Percentiles rank a stretch among this genome's conserved stretches.
Conservation (phyloP, 2,888 invertebrate species). For the Cephonodes hylas region DNA sequence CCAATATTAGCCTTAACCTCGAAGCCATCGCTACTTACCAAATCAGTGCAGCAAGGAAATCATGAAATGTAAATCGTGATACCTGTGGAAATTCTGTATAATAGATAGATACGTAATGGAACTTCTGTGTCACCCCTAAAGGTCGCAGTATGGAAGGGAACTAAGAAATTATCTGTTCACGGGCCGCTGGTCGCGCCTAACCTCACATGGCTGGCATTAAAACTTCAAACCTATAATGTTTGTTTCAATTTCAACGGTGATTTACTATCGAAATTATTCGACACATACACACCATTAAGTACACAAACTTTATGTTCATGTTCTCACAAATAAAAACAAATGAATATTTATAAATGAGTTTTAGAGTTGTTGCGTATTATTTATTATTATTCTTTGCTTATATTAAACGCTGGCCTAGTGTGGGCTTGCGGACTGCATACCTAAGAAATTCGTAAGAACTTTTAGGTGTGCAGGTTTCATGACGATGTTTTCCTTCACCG, state of each 20-base stretch:
- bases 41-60: too few relatives aligned
- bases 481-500: too few relatives aligned
- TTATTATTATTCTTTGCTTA: background rate
- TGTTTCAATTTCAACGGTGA: background rate
- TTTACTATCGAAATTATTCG: background rate
- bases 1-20: too few relatives aligned
- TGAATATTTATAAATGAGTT: background rate
- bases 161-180: background rate
- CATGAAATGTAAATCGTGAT: too few relatives aligned
- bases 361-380: background rate
- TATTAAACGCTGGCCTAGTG: background rate
- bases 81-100: too few relatives aligned
- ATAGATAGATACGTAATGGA: too few relatives aligned
- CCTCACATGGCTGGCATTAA: background rate
- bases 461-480: too few relatives aligned
- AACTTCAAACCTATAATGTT: background rate
- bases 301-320: constrained; percentile 1
- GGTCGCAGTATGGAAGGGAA: background rate
- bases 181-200: background rate
- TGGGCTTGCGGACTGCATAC: too few relatives aligned
- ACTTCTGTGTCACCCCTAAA: background rate
- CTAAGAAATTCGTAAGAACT: too few relatives aligned
- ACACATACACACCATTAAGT: background rate
- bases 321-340: background rate
- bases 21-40: too few relatives aligned